Percentiles rank a stretch among this genome's conserved stretches.
Evolutionary conservation across 2,888 invertebrate species (phyloP).

Genomic region (Andrena trimmerana): DNA sequence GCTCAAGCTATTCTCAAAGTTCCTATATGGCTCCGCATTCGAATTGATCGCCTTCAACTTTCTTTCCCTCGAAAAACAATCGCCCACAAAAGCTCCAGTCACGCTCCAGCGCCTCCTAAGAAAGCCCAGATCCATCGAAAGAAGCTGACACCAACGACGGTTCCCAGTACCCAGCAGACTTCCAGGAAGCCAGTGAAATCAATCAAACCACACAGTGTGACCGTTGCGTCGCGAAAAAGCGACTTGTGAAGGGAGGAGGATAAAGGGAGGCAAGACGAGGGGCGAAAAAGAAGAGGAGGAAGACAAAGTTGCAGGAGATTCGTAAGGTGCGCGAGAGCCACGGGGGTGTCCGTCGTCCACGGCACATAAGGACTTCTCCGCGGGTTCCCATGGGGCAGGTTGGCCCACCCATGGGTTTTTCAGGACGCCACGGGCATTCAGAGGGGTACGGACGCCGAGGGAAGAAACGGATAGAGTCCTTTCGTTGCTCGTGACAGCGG

Average conservation of each 20-base stretch:
- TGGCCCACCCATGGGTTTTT: conserved; percentile 84
- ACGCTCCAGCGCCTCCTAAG: too few species aligned
- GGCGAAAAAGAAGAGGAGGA: conserved; percentile 47
- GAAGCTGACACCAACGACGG: neutral
- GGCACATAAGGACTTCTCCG: conserved; percentile 61
- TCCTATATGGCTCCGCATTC: neutral
- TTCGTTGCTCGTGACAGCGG: conserved; percentile 82
- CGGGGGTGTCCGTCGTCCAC: conserved; percentile 60
- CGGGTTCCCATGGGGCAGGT: conserved; percentile 80
- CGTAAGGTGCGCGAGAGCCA: conserved; percentile 66
- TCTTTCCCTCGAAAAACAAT: neutral
- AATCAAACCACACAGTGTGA: conserved; percentile 42
- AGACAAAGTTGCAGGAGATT: conserved; percentile 33
- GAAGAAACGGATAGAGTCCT: conserved; percentile 82
- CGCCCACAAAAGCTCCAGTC: neutral
- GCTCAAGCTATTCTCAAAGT: too few species aligned
- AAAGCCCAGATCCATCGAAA: neutral
- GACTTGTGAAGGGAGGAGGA: conserved; percentile 6
- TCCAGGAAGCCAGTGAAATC: conserved; percentile 55
- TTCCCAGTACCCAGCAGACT: neutral
- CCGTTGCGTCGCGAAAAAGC: conserved; percentile 50
- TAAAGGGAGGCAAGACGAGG: conserved; percentile 20
- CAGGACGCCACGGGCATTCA: conserved; percentile 61
- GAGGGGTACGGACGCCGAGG: conserved; percentile 41
- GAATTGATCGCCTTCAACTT: neutral